phyloP scores from a whole-genome alignment of 92 coral and sea anemone species.

The Plumapathes pennacea region DNA sequence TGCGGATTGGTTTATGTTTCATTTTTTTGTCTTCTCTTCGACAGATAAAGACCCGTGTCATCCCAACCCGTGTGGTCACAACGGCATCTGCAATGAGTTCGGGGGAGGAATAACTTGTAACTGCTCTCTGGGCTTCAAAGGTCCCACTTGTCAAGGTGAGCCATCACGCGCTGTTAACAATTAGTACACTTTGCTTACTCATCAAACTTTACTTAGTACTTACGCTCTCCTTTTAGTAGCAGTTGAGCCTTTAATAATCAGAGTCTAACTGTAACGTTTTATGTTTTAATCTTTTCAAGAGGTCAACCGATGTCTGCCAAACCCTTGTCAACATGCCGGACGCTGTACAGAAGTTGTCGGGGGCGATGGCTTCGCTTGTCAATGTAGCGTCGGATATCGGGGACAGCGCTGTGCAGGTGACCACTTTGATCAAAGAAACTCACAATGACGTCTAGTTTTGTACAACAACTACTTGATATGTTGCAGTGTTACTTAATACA shows the following conservation, averaged over 20 bases:
- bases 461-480: too few relatives aligned
- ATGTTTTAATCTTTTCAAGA: constrained; percentile 29
- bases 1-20: too few relatives aligned
- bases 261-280: background rate
- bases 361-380: constrained; percentile 80
- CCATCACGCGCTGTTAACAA: too few relatives aligned
- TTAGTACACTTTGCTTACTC: background rate
- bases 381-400: constrained; percentile 76
- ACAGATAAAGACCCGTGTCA: constrained; percentile 89
- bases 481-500: too few relatives aligned
- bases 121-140: constrained; percentile 84
- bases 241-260: background rate
- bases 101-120: constrained; percentile 89
- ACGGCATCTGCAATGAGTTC: constrained; percentile 76
- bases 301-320: constrained; percentile 86
- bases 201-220: background rate
- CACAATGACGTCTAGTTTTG: too few relatives aligned
- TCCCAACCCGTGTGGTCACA: constrained; percentile 87
- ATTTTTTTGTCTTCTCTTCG: background rate
- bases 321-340: constrained; percentile 91
- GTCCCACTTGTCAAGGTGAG: constrained; percentile 78
- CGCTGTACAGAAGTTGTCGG: constrained; percentile 82
- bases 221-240: background rate
- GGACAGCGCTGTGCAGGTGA: constrained; percentile 82
- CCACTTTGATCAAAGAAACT: too few relatives aligned